phyloP scores from a whole-genome alignment of 23 tunicate genomes.

The Botrylloides violaceus region DNA sequence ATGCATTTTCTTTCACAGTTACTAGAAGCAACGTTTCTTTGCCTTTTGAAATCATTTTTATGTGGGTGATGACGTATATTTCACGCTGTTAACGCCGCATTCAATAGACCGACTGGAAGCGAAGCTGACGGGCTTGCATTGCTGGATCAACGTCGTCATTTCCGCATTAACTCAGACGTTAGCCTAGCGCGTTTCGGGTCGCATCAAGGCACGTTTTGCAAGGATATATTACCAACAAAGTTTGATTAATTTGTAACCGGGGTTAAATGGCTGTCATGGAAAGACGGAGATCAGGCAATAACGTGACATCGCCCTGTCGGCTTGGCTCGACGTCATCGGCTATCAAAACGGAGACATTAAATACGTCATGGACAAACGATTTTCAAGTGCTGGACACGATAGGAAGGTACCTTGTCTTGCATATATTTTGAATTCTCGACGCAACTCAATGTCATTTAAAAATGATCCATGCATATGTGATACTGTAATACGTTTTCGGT shows the following conservation, averaged over 20 bases:
- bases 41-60: neutral
- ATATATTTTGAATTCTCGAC: neutral
- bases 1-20: too few relatives aligned
- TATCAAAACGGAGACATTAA: slow-evolving; percentile 22
- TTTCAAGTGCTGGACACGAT: slow-evolving; percentile 39
- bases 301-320: slow-evolving; percentile 24
- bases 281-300: neutral
- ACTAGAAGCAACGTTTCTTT: too few relatives aligned
- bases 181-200: neutral
- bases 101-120: neutral
- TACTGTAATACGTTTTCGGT: too few relatives aligned
- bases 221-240: too few relatives aligned
- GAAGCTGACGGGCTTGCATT: neutral
- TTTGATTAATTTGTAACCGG: too few relatives aligned
- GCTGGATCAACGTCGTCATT: neutral
- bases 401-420: slow-evolving; percentile 31
- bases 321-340: slow-evolving; percentile 42
- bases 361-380: slow-evolving; percentile 37
- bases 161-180: neutral
- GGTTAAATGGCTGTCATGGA: neutral
- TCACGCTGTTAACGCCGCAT: neutral
- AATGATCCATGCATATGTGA: too few relatives aligned
- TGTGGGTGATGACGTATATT: neutral
- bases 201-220: neutral
- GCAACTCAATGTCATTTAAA: too few relatives aligned